Evolutionary conservation across 1,140 invertebrate species (phyloP).

Genomic region (Agrypnia vestita): DNA sequence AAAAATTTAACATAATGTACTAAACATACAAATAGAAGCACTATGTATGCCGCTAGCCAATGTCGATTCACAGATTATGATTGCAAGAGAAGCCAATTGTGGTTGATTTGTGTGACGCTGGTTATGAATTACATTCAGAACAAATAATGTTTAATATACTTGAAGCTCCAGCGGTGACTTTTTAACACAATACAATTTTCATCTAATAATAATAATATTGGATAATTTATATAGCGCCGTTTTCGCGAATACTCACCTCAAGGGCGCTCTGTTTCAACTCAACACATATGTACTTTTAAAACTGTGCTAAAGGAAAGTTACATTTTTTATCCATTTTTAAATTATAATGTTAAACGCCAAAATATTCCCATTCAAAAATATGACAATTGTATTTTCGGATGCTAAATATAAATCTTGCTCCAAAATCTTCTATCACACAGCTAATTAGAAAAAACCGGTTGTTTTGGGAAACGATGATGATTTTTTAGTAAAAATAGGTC

Average conservation of each 20-base stretch:
- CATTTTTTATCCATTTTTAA: no score
- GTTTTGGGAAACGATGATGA: no score
- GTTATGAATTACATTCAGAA: background rate
- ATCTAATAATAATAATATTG: no score
- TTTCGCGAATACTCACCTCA: no score
- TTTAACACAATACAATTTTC: background rate
- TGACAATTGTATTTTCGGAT: background rate
- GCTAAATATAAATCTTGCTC: background rate
- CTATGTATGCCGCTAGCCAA: conserved; percentile 32
- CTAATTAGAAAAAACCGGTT: no score
- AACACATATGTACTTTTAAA: no score
- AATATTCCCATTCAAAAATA: background rate
- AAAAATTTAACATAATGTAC: conserved; percentile 2
- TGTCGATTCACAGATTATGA: conserved; percentile 3
- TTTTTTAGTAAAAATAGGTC: no score
- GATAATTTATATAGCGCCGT: no score
- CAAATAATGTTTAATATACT: background rate
- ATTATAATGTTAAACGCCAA: background rate
- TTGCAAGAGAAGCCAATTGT: conserved; percentile 19
- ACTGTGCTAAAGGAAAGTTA: no score
- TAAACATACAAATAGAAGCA: conserved; percentile 43
- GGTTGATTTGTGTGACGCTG: background rate
- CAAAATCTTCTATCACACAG: no score
- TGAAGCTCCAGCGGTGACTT: conserved; percentile 7
- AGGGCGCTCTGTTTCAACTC: no score